Evolutionary conservation across 2,888 invertebrate genomes (phyloP).

Genomic region (Eulithis prunata): DNA sequence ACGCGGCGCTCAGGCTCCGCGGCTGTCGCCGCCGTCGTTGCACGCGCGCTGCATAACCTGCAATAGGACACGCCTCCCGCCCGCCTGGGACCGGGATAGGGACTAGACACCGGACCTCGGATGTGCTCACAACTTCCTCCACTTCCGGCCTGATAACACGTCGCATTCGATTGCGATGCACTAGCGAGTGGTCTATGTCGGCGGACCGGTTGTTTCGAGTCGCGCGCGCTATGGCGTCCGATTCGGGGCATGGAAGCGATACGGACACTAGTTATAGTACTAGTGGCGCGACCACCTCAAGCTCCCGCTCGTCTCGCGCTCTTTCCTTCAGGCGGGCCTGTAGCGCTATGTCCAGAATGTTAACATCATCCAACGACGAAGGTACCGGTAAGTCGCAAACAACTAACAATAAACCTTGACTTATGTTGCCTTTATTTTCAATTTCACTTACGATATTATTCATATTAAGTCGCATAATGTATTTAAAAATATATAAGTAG

Average conservation of each 20-base stretch:
- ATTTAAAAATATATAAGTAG: no score
- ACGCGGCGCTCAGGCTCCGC: slow-evolving; percentile 31
- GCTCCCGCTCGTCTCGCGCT: slow-evolving; percentile 3
- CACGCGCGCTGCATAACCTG: slow-evolving; percentile 55
- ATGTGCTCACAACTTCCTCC: slow-evolving; percentile 52
- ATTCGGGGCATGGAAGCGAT: slow-evolving; percentile 9
- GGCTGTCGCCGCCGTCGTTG: slow-evolving; percentile 36
- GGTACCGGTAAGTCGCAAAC: slow-evolving; percentile 11
- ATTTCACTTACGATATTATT: no score
- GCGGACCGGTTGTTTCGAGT: slow-evolving; percentile 1
- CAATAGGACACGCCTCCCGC: slow-evolving; percentile 57
- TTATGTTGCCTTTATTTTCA: no score
- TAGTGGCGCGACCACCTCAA: slow-evolving; percentile 9
- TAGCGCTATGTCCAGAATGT: slow-evolving; percentile 10
- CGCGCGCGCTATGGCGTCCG: slow-evolving; percentile 10
- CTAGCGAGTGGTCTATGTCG: slow-evolving; percentile 11
- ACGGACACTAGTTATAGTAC: slow-evolving; percentile 3
- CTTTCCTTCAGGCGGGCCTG: slow-evolving; percentile 15
- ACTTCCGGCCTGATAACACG: slow-evolving; percentile 39
- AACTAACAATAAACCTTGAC: not conserved
- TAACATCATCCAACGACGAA: slow-evolving; percentile 16
- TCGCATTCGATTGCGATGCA: slow-evolving; percentile 11
- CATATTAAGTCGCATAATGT: no score
- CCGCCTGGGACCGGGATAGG: slow-evolving; percentile 45
- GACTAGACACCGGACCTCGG: slow-evolving; percentile 40